Evolutionary conservation across 2,113 vertebrate genomes (phyloP), one percentile per base, ranked within the genome.

Genomic region (Caranx ignobilis): DNA sequence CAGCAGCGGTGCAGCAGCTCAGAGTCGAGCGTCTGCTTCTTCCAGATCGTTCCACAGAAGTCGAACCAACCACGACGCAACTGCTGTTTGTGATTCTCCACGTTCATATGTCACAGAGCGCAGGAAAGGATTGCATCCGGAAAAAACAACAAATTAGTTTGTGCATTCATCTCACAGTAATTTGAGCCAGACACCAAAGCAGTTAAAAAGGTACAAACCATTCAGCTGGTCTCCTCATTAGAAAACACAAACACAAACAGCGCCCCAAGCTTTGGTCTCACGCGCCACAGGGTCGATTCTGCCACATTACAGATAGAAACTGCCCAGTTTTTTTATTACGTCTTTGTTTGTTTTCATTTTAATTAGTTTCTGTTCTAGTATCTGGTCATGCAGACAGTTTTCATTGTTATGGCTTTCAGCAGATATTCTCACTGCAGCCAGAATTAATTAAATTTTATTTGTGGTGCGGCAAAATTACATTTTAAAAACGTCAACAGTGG

Each of bases 231-330:
- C 19, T 45, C 0, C 0, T 65, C 52, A 19, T 0, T 43, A 31
- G 0, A 43, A 48, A 70, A 69, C 0, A 7, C 9, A 37, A 75
- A 15, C 15, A 9, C 1, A 37, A 75, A 15, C 15, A 9, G 0
- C 2, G 74, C 10, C 4, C 32, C 50, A 0, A 6, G 32, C 41
- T 32, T 7, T 19, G 32, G 4, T 57, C 65, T 15, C 19, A 47
- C 37, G 55, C 48, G 7, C 39, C 34, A 54, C 45, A 76, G 18
- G 11, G 18, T 32, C 19, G 39, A 26, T 66, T 69, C 47, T 59
- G 50, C 67, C 56, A 78, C 76, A 66, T 43, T 72, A 65, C 47
- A 54, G 7, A 61, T 55, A 48, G 37, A 64, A 6, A 50, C 19
- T 47, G 13, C 45, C 13, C 48, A 19, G 6, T 47, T 15, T 47